phyloP scores from a whole-genome alignment of 1,140 invertebrate species.

The Macrosteles quadrilineatus region DNA sequence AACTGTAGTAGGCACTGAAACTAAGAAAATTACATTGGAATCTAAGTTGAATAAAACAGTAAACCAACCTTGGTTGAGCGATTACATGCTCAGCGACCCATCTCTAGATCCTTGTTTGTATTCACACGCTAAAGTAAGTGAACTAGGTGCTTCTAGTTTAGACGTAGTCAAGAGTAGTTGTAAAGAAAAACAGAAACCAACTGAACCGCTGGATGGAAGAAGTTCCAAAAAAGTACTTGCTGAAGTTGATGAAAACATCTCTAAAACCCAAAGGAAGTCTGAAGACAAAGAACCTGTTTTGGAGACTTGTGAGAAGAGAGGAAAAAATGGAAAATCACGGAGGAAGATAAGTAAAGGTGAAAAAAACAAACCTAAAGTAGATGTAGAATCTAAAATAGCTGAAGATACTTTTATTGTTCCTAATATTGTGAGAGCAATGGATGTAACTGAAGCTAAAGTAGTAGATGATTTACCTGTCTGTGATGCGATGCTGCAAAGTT shows the following conservation, averaged over 20 bases:
- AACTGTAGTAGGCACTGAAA: slow-evolving; percentile 7
- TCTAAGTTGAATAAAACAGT: slow-evolving; percentile 5
- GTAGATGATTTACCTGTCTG: too few species aligned
- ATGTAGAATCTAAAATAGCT: background rate
- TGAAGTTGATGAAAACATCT: slow-evolving; percentile 9
- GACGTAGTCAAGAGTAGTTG: background rate
- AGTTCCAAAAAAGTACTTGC: background rate
- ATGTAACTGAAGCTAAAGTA: background rate
- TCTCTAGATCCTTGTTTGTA: background rate
- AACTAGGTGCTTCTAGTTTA: background rate
- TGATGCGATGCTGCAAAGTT: slow-evolving; percentile 9
- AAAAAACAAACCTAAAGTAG: background rate
- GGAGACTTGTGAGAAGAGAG: slow-evolving; percentile 10
- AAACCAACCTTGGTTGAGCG: background rate
- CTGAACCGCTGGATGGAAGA: background rate
- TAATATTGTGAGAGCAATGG: too few species aligned
- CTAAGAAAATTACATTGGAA: slow-evolving; percentile 13
- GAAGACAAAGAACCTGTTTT: slow-evolving; percentile 1
- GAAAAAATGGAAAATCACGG: slow-evolving; percentile 14
- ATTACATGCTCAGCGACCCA: background rate
- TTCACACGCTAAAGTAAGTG: background rate
- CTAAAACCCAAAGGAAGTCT: background rate
- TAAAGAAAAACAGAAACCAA: too few species aligned
- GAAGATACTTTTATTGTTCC: background rate
- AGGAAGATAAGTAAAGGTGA: slow-evolving; percentile 20